Base-by-base conservation (phyloP, 37 sponge, comb jelly and placozoan species). In the Bolinopsis microptera region DNA sequence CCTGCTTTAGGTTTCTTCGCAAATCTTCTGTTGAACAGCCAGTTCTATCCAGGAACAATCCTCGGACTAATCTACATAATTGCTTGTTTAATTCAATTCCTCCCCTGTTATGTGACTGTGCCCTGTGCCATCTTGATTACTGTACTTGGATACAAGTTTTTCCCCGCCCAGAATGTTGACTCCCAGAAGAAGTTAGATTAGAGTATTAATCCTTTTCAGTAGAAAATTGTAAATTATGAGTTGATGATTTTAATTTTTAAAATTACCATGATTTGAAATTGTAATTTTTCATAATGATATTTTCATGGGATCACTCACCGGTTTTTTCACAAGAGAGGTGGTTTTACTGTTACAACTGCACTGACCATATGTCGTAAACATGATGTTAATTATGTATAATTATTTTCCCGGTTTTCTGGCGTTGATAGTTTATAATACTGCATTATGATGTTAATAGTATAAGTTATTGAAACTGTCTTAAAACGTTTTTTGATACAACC, bases 41-140 rank as follows among this genome's bases (percentile, higher is more conserved):
- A 86, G 41, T 86, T 24, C 24, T 86, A 33, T 39, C 90, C 90
- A 38, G 90, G 30, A 1, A 77, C 27, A 16, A 32, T 77, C 36
- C 32, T 77, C 33, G 80, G 33, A 16, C 5, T n/a, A 36, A 32
- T 77, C 21, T 77, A 77, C 39, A 35, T 41, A 0, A 26, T 28
- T 40, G 30, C 36, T 18, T 86, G 90, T 38, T 39, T 86, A 13
- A 1, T 86, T 86, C 25, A 28, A 40, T 40, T 86, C 61, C 90
- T 86, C 39, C 61, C 90, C n/a, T 77, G 35, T 30, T 41, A 41
- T 27, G n/a, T 39, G 38, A 86, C 90, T 26, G 61, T 86, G 0
- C 90, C 61, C 1, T 13, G 28, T 18, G 13, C 13, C 61, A 13
- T 48, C 61, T 13, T 48, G 61, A 18, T 13, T 18, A 48, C 61